Evolutionary conservation across 2,113 vertebrate species (phyloP), one percentile per base, ranked within the genome.

Genomic region (Forbesichthys agassizii): DNA sequence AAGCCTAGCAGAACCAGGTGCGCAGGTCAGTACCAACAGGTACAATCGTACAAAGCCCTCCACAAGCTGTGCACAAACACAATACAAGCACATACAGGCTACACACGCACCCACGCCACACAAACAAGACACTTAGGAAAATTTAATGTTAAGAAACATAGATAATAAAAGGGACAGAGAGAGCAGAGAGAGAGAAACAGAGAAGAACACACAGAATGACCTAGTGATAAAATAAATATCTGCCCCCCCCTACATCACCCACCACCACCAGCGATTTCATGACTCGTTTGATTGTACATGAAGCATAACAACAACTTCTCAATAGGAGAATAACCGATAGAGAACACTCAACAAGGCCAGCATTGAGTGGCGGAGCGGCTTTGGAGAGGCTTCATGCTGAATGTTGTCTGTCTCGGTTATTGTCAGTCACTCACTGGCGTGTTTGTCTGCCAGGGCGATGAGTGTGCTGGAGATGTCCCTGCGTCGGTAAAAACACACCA

Each of bases 401-500:
- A 36, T 55, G 55, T 64, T 33, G 49, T 51, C 48, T 33, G 70
- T 60, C 20, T 10, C 5, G 62, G 73, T 80, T 75, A 49, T 11
- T 72, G 71, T 74, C 11, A 66, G 73, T 79, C 73, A 94, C 97
- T 98, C 94, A 98, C 96, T 94, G 88, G 96, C 96, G 60, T 99
- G 97, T 91, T 99, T 99, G 92, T 98, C 96, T 52, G 97, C 97
- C 89, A 99, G 79, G 18, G 97, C 94, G 82, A 99, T 98, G 80
- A 99, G 96, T 0, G 95, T 95, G 86, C 95, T 94, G 54, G 97
- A 97, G 89, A 99, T 98, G 91, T 98, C 96, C 70, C 97, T 93
- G 81, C 96, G 93, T 57, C 97, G 90, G 92, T 98, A 99, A 93
- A 99, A 99, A 85, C 97, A 99, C 65, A 99, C 96, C 91, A 98